These are phyloP conservation scores for Ichneumoninae sp. DNA, from an alignment of 2,888 invertebrate genomes.

Conservation along the genomic window DNA sequence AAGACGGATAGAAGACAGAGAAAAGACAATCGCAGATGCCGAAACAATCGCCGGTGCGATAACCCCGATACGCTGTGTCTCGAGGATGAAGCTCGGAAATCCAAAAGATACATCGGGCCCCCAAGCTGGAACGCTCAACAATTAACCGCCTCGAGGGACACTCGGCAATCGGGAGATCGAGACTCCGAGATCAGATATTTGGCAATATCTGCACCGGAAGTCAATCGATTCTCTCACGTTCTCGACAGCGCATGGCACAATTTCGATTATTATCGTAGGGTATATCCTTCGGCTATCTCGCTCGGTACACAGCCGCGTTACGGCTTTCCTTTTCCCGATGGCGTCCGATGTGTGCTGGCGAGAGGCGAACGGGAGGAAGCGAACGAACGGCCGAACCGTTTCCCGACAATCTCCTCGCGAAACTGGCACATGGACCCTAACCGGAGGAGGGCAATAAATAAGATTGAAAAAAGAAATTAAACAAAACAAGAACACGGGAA, in stretches of 20 bases:
- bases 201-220: slow-evolving; percentile 54
- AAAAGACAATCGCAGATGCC: slow-evolving; percentile 73
- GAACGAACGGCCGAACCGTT: slow-evolving; percentile 46
- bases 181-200: slow-evolving; percentile 48
- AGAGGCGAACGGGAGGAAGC: slow-evolving; percentile 38
- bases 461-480: slow-evolving; percentile 3
- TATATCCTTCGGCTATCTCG: slow-evolving; percentile 1
- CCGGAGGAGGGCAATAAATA: background rate
- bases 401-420: slow-evolving; percentile 57
- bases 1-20: slow-evolving; percentile 1
- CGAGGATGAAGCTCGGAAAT: slow-evolving; percentile 53
- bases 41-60: slow-evolving; percentile 76
- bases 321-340: slow-evolving; percentile 43
- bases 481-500: background rate
- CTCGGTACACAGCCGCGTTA: background rate
- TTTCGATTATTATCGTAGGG: slow-evolving; percentile 53
- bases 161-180: slow-evolving; percentile 6
- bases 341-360: slow-evolving; percentile 11
- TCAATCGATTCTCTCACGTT: slow-evolving; percentile 45
- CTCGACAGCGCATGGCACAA: slow-evolving; percentile 41
- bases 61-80: slow-evolving; percentile 68
- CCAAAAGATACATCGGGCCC: background rate
- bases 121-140: background rate
- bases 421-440: slow-evolving; percentile 33
- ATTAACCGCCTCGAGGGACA: slow-evolving; percentile 24